Base-by-base conservation (phyloP, 2,888 invertebrate species). In the Selenia dentaria region DNA sequence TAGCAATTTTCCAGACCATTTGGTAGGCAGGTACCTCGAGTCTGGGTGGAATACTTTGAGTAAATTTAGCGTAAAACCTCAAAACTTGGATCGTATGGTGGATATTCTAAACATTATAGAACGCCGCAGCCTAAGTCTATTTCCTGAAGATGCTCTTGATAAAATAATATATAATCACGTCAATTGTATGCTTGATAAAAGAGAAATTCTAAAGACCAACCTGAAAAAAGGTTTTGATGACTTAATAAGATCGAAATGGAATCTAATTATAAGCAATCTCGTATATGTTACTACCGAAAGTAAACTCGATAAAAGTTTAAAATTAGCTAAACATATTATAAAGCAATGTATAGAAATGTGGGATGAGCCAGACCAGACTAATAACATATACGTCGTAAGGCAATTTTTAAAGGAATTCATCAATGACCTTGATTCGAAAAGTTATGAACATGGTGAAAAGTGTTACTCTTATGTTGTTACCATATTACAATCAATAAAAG, bases 321-420 rank as follows among this genome's bases (percentile, higher is more conserved):
- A 26, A n/a, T 6, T 43, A 8, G 11, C 40, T 1, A 40, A 25
- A 40, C 31, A 41, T 6, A 40, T 54, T 2, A 9, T 51, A 28
- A 41, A 45, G 6, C 39, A 10, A 20, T 43, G 45, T 18, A 11
- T 51, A 8, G 37, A 43, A 28, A 43, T 51, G 28, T 45, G 51
- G 45, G 18, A 40, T 28, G 39, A 27, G 6, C 16, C 20, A 1
- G 20, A 37, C 14, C 10, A 45, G 8, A 36, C 3, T 13, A 12
- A n/a, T 8, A 27, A 25, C 8, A 41, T 29, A 39, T 51, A 48
- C 27, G 27, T 54, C 4, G 18, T 42, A 8, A 32, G 45, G 28
- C 13, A 37, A 2, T 46, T 51, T 43, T 13, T 26, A 10, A 40
- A 22, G 0, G 9, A 3, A 4, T 54, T 51, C 11, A 34, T 51